Conservation (phyloP, 2,113 vertebrate species). For the Platichthys flesus region DNA sequence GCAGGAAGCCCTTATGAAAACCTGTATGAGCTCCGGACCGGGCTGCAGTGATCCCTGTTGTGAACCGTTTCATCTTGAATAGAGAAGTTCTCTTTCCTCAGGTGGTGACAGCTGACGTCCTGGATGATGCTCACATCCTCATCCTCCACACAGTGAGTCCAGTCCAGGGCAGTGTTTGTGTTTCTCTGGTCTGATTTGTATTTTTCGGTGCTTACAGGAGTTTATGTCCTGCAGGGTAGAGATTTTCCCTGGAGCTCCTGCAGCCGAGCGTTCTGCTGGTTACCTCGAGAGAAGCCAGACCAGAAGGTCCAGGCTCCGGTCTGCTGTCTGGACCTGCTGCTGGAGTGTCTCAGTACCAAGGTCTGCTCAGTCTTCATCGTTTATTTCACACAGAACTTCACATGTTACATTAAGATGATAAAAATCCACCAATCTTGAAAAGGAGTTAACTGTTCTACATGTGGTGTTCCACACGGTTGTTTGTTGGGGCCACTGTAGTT, state of each 20-base stretch:
- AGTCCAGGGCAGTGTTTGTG: not conserved
- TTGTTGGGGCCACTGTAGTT: no score
- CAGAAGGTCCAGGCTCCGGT: constrained; percentile 83
- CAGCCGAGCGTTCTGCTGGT: constrained; percentile 91
- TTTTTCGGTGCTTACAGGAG: not conserved
- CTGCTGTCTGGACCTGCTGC: constrained; percentile 91
- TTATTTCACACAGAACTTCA: not conserved
- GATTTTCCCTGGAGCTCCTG: constrained; percentile 95
- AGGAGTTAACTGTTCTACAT: no score
- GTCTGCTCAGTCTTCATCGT: constrained; percentile 62
- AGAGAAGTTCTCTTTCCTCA: constrained; percentile 48
- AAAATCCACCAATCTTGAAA: not conserved
- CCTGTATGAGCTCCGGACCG: no score
- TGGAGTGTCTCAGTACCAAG: constrained; percentile 84
- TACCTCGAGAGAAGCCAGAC: constrained; percentile 76
- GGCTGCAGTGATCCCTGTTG: no score
- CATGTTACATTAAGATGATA: not conserved
- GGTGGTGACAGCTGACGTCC: constrained; percentile 92
- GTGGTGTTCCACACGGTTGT: not conserved
- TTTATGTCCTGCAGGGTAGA: constrained; percentile 82
- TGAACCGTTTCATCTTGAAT: not conserved
- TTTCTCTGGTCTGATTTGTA: not conserved
- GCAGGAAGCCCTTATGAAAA: not conserved
- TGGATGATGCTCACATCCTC: constrained; percentile 87
- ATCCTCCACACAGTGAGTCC: constrained; percentile 91